Percentiles rank a stretch among this genome's conserved stretches.
phyloP scores from a whole-genome alignment of 2,888 invertebrate species.

The Pseudococcus longispinus region DNA sequence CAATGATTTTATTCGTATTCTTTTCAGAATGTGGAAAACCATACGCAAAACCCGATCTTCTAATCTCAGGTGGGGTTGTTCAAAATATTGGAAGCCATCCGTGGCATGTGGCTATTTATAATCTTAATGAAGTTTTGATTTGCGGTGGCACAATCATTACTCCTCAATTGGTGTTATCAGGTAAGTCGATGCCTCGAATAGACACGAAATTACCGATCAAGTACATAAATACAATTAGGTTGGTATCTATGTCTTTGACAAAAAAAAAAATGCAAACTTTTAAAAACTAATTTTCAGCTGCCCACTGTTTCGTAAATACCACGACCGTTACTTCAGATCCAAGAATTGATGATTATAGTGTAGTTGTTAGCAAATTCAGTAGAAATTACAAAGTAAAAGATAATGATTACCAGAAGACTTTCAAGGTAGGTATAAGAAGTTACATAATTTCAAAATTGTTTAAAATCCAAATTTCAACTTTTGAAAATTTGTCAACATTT shows the following conservation, averaged over 20 bases:
- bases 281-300: constrained; percentile 13
- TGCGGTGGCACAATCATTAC: constrained; percentile 41
- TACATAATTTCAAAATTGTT: background rate
- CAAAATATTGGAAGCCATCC: background rate
- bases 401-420: background rate
- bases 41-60: background rate
- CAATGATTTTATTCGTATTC: background rate
- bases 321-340: too few relatives aligned
- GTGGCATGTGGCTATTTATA: constrained; percentile 30
- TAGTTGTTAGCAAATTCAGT: constrained; percentile 8
- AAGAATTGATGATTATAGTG: background rate
- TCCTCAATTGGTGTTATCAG: background rate
- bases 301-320: constrained; percentile 19
- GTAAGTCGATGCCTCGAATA: background rate
- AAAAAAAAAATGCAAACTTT: too few relatives aligned
- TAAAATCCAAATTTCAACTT: background rate
- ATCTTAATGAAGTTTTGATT: background rate
- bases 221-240: too few relatives aligned
- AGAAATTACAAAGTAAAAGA: background rate
- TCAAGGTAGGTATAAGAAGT: background rate
- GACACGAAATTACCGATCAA: too few relatives aligned
- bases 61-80: background rate
- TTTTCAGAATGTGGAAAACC: constrained; percentile 3
- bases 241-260: background rate
- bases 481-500: too few relatives aligned